Evolutionary conservation across 2,888 invertebrate species (phyloP), one percentile per base, ranked within the genome.

Genomic region (Campaea margaritaria): DNA sequence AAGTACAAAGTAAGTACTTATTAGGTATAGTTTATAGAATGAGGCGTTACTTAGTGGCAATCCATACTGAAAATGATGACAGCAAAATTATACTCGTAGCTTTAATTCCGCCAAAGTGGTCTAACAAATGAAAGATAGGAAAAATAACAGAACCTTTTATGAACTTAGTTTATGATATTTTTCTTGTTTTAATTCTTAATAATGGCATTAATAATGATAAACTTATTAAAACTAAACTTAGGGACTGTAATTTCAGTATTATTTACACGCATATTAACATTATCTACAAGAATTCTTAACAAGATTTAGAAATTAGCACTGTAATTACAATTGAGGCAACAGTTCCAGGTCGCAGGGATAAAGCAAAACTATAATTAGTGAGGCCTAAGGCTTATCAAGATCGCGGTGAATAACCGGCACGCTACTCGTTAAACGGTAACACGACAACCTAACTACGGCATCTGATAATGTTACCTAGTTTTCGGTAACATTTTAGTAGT

Each of bases 311-410:
- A 62, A 75, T 64, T 68, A 74, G 70, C 65, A 65, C 56, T 46
- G 60, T 70, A 71, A 73, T 69, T 67, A 69, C 64, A 68, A 66
- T 67, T 51, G 47, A 59, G 62, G 51, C 65, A 31, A 71, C 67
- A 62, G 59, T 66, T 65, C 59, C 72, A 78, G 77, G 79, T 68
- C 71, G 70, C 63, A 64, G 69, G 79, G 83, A 82, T 83, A 83
- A 84, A 82, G 81, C 80, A 79, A 82, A 84, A 86, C 79, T 85
- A 85, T 86, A 90, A 91, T 89, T 88, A 89, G 87, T 80, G 73
- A 77, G 79, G 79, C 80, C 70, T 70, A 70, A 62, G 69, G 72
- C 79, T 65, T 86, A 91, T 91, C 91, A 86, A 86, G 89, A 90
- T 89, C 74, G 72, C 70, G 62, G 78, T 76, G 75, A 71, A 73